These are phyloP conservation scores for Idaea dimidiata DNA, from an alignment of 2,888 invertebrate genomes.

Conservation along the genomic window DNA sequence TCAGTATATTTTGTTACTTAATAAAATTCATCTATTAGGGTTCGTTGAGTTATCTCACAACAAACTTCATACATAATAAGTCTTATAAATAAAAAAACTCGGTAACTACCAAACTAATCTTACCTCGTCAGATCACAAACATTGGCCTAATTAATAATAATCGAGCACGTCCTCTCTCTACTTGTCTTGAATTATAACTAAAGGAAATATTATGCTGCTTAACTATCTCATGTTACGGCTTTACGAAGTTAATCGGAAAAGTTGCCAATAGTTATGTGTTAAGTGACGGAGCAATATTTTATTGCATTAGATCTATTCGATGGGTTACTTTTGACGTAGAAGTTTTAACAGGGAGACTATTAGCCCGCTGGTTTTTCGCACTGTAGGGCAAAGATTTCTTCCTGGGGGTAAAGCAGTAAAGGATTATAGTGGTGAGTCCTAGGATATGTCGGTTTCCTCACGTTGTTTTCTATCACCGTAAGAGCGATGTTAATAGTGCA, in stretches of 20 bases:
- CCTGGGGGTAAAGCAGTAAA: too few relatives aligned
- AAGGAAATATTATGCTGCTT: constrained; percentile 33
- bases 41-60: too few relatives aligned
- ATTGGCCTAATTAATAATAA: constrained; percentile 70
- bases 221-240: constrained; percentile 25
- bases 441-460: too few relatives aligned
- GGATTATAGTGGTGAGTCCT: too few relatives aligned
- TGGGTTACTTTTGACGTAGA: not conserved
- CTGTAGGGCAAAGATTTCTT: too few relatives aligned
- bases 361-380: too few relatives aligned
- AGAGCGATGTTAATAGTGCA: too few relatives aligned
- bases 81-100: not conserved
- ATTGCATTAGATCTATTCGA: not conserved
- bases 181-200: constrained; percentile 54
- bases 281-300: not conserved
- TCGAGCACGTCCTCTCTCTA: constrained; percentile 56
- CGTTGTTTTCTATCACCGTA: too few relatives aligned
- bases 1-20: too few relatives aligned
- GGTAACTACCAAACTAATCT: constrained; percentile 18
- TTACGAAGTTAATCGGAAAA: constrained; percentile 3
- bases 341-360: not conserved
- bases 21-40: too few relatives aligned
- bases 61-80: too few relatives aligned
- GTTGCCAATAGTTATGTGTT: not conserved
- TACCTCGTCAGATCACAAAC: constrained; percentile 62